Conservation (phyloP, 2,797 vertebrate genomes). For the Sandelia bainsii region DNA sequence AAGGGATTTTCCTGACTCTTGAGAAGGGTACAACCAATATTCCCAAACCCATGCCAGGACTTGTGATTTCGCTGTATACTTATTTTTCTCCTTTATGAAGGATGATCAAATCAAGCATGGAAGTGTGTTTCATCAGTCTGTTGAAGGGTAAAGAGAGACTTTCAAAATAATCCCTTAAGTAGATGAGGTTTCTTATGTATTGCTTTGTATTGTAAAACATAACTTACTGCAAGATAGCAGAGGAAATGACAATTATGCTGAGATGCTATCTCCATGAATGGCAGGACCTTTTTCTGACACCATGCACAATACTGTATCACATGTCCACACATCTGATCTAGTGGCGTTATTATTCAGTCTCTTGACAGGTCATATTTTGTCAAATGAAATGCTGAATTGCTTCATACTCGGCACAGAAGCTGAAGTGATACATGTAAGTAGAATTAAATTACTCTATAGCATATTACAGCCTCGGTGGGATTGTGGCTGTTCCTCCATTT, state of each 20-base stretch:
- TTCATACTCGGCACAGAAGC: constrained; percentile 74
- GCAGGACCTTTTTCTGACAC: constrained; percentile 63
- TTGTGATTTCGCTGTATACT: constrained; percentile 73
- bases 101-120: constrained; percentile 82
- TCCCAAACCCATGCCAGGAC: constrained; percentile 83
- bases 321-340: constrained; percentile 75
- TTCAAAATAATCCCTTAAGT: constrained; percentile 86
- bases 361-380: constrained; percentile 86
- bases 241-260: constrained; percentile 75
- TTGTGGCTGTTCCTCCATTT: constrained; percentile 85
- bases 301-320: constrained; percentile 45
- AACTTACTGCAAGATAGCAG: constrained; percentile 63
- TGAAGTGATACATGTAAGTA: constrained; percentile 86
- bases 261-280: constrained; percentile 65
- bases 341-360: constrained; percentile 82
- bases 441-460: constrained; percentile 86
- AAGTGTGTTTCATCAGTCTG: constrained; percentile 81
- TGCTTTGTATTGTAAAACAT: constrained; percentile 67
- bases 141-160: constrained; percentile 82
- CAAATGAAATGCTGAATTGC: constrained; percentile 86
- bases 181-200: constrained; percentile 74
- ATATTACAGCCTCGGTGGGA: constrained; percentile 84
- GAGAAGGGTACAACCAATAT: constrained; percentile 85
- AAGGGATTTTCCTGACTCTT: constrained; percentile 79
- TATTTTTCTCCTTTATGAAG: constrained; percentile 71